A percentile compares a stretch with the other conserved stretches of the same genome.
Conservation (phyloP, 35 echinoderm and acorn worm species). For the Apostichopus japonicus region DNA sequence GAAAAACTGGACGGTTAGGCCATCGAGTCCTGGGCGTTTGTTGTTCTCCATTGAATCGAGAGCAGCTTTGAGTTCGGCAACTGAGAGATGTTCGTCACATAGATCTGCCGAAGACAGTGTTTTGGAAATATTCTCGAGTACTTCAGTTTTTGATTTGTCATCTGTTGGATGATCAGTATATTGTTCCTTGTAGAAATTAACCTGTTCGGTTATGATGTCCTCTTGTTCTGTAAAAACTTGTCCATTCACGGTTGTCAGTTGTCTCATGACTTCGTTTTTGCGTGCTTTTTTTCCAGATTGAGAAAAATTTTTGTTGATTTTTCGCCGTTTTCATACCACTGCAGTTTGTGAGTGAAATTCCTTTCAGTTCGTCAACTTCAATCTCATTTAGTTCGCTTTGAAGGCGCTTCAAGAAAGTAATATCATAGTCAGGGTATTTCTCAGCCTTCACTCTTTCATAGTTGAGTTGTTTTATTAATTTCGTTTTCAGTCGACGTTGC, state of each 20-base stretch:
- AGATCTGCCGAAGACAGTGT: not conserved
- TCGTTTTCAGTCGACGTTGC: too few relatives aligned
- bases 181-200: not conserved
- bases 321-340: not conserved
- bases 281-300: not conserved
- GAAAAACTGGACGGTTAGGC: slow-evolving; percentile 44
- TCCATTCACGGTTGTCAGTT: slow-evolving; percentile 11
- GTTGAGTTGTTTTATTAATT: too few relatives aligned
- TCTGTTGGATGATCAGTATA: not conserved
- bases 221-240: not conserved
- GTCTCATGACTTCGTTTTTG: slow-evolving; percentile 17
- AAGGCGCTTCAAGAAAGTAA: too few relatives aligned
- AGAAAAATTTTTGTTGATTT: not conserved
- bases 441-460: too few relatives aligned
- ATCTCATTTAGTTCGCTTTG: too few relatives aligned
- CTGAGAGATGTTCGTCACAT: not conserved
- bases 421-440: too few relatives aligned
- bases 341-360: not conserved
- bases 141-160: not conserved
- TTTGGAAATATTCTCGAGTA: not conserved
- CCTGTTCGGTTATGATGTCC: not conserved
- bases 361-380: too few relatives aligned
- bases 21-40: slow-evolving; percentile 50
- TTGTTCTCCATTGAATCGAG: slow-evolving; percentile 2
- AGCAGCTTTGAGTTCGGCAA: not conserved